These are phyloP conservation scores for Zelleria hepariella DNA, from an alignment of 2,888 invertebrate genomes.

Conservation along the genomic window DNA sequence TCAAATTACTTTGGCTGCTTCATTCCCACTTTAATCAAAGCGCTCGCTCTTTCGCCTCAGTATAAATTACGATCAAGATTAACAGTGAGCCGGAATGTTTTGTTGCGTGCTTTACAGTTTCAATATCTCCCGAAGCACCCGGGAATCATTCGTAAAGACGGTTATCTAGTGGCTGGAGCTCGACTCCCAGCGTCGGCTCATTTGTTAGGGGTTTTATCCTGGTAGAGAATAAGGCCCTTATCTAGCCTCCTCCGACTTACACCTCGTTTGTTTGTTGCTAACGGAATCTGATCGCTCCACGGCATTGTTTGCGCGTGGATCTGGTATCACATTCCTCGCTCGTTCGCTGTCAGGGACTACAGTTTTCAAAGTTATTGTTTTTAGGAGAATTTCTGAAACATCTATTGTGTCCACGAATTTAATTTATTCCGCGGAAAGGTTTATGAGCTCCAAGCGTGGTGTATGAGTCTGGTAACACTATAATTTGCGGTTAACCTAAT, in stretches of 20 bases:
- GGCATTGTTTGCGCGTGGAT: not conserved
- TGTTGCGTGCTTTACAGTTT: not conserved
- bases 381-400: not conserved
- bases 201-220: constrained; percentile 22
- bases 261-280: constrained; percentile 18
- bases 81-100: not conserved
- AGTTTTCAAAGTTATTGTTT: not conserved
- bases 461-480: not conserved
- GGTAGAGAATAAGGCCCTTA: constrained; percentile 20
- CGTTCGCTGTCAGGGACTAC: not conserved
- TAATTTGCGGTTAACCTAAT: not conserved
- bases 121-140: not conserved
- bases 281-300: constrained; percentile 2
- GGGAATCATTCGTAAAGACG: constrained; percentile 18
- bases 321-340: not conserved
- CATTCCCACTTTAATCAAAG: not conserved
- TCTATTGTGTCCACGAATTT: not conserved
- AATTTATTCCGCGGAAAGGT: not conserved
- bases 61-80: not conserved
- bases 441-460: not conserved
- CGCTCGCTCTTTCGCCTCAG: not conserved
- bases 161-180: constrained; percentile 15
- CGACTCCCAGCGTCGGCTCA: constrained; percentile 14
- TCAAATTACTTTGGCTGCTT: not conserved
- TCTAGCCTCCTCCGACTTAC: constrained; percentile 15